These are phyloP conservation scores for Speoplatyrhinus poulsoni DNA, from an alignment of 2,113 vertebrate species.

Conservation along the genomic window DNA sequence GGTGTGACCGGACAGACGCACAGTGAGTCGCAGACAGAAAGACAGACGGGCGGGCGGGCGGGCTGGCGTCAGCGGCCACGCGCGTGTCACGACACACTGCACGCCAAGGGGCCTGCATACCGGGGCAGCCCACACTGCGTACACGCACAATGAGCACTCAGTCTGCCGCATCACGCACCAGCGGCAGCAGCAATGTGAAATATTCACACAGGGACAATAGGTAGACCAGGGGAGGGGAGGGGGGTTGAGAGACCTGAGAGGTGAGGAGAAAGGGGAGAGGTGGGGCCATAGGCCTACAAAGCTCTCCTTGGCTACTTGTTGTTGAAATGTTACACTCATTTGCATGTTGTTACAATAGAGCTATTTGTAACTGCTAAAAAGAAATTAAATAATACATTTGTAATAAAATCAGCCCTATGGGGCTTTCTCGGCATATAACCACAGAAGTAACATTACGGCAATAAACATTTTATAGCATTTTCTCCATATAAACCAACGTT, in stretches of 20 bases:
- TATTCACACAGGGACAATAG: constrained; percentile 76
- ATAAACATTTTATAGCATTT: too few relatives aligned
- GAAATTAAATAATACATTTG: too few relatives aligned
- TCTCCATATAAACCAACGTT: too few relatives aligned
- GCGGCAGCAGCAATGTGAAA: constrained; percentile 79
- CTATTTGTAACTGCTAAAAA: too few relatives aligned
- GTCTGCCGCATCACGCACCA: constrained; percentile 77
- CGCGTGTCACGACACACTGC: constrained; percentile 76
- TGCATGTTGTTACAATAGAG: too few relatives aligned
- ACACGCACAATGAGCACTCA: constrained; percentile 76
- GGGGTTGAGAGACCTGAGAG: constrained; percentile 29
- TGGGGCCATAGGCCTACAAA: background rate
- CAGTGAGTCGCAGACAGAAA: constrained; percentile 33
- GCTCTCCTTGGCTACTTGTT: background rate
- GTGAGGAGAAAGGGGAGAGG: constrained; percentile 31
- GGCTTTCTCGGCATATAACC: too few relatives aligned
- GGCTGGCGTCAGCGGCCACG: constrained; percentile 79
- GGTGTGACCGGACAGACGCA: constrained; percentile 71
- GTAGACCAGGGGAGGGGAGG: constrained; percentile 42
- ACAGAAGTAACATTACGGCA: too few relatives aligned
- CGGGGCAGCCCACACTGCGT: constrained; percentile 70
- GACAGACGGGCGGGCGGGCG: constrained; percentile 23
- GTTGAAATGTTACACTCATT: too few relatives aligned
- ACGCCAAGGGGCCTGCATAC: constrained; percentile 72
- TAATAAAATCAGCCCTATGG: too few relatives aligned